Percentiles rank a stretch among this genome's conserved stretches.
These are phyloP conservation scores for Carposina sasakii DNA, from an alignment of 1,140 invertebrate species.

Conservation along the genomic window DNA sequence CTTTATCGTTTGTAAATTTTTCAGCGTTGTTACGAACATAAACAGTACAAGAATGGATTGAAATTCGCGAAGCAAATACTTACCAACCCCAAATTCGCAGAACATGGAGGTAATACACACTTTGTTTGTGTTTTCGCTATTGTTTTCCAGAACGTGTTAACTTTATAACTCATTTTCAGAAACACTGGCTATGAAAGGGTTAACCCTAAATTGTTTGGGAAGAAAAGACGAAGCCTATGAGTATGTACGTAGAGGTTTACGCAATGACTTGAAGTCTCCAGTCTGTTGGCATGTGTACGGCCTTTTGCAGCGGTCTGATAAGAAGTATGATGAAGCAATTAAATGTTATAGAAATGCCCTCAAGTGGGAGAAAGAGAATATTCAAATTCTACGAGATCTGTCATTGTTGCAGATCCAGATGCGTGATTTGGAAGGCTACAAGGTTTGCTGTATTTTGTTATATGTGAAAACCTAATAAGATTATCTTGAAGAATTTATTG, in stretches of 20 bases:
- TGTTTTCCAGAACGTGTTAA: conserved; percentile 6
- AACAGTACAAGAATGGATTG: conserved; percentile 99
- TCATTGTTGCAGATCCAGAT: conserved; percentile 99
- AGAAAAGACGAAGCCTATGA: conserved; percentile 99
- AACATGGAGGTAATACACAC: conserved; percentile 90
- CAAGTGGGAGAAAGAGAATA: conserved; percentile 99
- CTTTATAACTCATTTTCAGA: conserved; percentile 76
- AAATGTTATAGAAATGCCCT: conserved; percentile 99
- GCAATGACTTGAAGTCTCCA: conserved; percentile 97
- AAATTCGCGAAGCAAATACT: conserved; percentile 99
- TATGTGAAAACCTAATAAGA: too few species aligned
- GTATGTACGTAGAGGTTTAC: conserved; percentile 93
- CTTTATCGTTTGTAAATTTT: too few species aligned
- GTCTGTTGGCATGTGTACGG: conserved; percentile 99
- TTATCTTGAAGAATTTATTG: too few species aligned
- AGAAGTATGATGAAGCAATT: conserved; percentile 99
- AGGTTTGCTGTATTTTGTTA: conserved; percentile 76
- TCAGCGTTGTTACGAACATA: conserved; percentile 99
- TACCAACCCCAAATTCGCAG: conserved; percentile 95
- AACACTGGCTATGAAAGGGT: conserved; percentile 99
- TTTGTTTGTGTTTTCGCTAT: not conserved
- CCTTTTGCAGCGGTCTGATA: conserved; percentile 94
- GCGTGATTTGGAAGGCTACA: conserved; percentile 98
- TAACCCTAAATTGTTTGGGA: conserved; percentile 98
- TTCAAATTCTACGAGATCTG: conserved; percentile 98